Evolutionary conservation across 2,113 vertebrate genomes (phyloP).

Genomic region (Calypte anna): DNA sequence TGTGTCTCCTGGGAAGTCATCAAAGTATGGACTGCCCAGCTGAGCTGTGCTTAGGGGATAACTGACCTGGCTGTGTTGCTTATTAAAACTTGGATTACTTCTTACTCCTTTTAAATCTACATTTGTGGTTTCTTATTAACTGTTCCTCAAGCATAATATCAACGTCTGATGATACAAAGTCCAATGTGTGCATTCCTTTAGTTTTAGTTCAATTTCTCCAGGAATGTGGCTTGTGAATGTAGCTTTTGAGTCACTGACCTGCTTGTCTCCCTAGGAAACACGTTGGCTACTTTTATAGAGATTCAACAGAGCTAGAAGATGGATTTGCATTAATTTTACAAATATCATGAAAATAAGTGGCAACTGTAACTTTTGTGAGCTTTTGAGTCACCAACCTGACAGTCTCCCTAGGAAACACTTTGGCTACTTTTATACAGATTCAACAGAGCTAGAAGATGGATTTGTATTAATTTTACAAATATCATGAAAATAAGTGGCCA

Average conservation of each 20-base stretch:
- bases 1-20: not conserved
- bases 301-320: not conserved
- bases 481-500: not conserved
- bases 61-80: not conserved
- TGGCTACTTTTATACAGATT: not conserved
- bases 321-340: not conserved
- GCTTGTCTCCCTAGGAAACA: not conserved
- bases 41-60: not conserved
- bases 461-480: not conserved
- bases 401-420: not conserved
- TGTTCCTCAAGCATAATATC: slow-evolving; percentile 24
- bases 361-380: not conserved
- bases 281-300: not conserved
- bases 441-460: not conserved
- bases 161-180: slow-evolving; percentile 49
- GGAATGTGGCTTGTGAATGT: not conserved
- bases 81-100: slow-evolving; percentile 45
- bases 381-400: not conserved
- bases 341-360: not conserved
- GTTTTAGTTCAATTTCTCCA: not conserved
- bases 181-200: slow-evolving; percentile 3
- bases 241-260: not conserved
- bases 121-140: slow-evolving; percentile 50
- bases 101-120: slow-evolving; percentile 32
- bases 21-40: not conserved